Evolutionary conservation across 2,797 vertebrate species (phyloP).

Genomic region (Sitta carolinensis): DNA sequence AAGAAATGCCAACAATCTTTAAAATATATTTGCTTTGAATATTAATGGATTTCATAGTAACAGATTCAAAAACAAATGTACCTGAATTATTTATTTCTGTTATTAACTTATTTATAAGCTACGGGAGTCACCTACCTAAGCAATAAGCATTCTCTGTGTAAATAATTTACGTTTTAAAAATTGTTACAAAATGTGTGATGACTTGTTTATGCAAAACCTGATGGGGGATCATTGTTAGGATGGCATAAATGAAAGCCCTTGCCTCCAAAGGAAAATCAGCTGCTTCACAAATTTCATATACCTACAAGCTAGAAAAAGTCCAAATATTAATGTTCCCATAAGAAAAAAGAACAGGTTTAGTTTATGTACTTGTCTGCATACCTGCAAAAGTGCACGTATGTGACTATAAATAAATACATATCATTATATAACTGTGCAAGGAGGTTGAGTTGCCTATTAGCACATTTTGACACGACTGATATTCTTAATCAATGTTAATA

Average conservation of each 20-base stretch:
- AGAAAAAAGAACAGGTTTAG: not conserved
- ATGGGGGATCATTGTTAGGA: not conserved
- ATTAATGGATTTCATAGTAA: not conserved
- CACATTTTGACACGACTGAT: not conserved
- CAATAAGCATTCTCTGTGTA: not conserved
- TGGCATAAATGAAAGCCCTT: not conserved
- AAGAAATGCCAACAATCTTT: not conserved
- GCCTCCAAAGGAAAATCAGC: not conserved
- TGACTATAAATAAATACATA: not conserved
- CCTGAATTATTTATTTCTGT: conserved; percentile 27
- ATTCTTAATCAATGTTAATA: not conserved
- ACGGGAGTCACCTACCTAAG: not conserved
- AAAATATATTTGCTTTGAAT: not conserved
- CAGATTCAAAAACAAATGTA: not conserved
- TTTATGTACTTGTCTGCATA: not conserved
- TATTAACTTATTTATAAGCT: conserved; percentile 38
- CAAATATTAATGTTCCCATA: not conserved
- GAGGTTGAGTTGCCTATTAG: not conserved
- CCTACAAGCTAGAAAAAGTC: not conserved
- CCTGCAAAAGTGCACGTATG: not conserved
- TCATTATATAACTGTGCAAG: not conserved
- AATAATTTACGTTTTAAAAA: conserved; percentile 49
- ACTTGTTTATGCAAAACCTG: conserved; percentile 2
- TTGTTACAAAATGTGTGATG: not conserved
- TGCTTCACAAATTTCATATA: not conserved